Evolutionary conservation across 2,888 invertebrate species (phyloP).

Genomic region (Agonopterix alstromeriana): DNA sequence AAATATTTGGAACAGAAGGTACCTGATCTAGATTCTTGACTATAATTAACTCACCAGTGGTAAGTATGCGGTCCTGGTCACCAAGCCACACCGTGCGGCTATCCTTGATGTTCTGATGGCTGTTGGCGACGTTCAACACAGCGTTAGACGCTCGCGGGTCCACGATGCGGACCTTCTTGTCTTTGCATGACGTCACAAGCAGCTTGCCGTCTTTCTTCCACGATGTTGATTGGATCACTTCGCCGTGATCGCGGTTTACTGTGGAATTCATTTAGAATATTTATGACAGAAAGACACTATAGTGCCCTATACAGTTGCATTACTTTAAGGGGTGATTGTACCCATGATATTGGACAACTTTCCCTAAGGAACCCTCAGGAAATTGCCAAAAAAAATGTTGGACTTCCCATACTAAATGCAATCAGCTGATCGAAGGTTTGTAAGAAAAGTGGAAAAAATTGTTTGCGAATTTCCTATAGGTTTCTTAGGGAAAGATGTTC

Average conservation of each 20-base stretch:
- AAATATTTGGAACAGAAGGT: no score
- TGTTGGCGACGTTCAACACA: conserved; percentile 80
- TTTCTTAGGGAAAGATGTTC: no score
- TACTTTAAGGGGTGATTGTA: no score
- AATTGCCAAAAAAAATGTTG: no score
- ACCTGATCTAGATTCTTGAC: not conserved
- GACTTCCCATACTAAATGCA: no score
- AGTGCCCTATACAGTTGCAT: no score
- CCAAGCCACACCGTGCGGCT: conserved; percentile 95
- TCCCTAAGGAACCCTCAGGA: no score
- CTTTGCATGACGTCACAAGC: conserved; percentile 93
- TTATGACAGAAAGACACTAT: no score
- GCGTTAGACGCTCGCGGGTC: conserved; percentile 83
- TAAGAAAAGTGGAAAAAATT: no score
- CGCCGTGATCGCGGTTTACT: conserved; percentile 84
- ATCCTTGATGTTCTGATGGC: conserved; percentile 94
- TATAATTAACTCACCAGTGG: conserved; percentile 78
- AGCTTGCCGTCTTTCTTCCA: conserved; percentile 92
- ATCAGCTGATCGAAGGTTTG: no score
- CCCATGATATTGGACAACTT: no score
- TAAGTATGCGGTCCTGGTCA: conserved; percentile 87
- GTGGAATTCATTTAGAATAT: conserved; percentile 1
- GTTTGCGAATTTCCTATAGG: no score
- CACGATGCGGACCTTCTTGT: conserved; percentile 90
- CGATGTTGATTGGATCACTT: conserved; percentile 91